These are phyloP conservation scores for Sebastes umbrosus DNA, from an alignment of 2,797 vertebrate genomes.

Conservation along the genomic window DNA sequence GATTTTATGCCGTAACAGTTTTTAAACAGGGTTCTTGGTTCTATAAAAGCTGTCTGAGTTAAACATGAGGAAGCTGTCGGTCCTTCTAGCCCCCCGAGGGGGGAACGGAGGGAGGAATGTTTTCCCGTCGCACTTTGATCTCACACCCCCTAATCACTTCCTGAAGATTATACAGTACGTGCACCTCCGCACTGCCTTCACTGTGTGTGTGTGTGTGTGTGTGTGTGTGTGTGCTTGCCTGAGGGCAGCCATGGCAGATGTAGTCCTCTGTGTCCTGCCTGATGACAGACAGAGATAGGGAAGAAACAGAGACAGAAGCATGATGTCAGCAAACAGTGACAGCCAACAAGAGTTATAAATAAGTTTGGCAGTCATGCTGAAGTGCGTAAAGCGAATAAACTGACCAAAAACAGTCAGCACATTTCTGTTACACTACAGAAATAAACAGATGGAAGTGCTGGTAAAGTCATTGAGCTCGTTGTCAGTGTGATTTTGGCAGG, in stretches of 20 bases:
- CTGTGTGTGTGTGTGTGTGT: not conserved
- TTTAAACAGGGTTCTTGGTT: not conserved
- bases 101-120: conserved; percentile 59
- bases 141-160: conserved; percentile 73
- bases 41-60: not conserved
- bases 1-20: not conserved
- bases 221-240: conserved; percentile 11
- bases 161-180: conserved; percentile 76
- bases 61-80: conserved; percentile 47
- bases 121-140: conserved; percentile 67
- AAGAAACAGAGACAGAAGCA: conserved; percentile 51
- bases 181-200: conserved; percentile 59
- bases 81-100: conserved; percentile 23
- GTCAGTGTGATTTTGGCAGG: conserved; percentile 11
- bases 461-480: not conserved
- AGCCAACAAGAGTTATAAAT: conserved; percentile 26
- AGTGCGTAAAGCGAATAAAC: not conserved
- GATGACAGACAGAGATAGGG: conserved; percentile 71
- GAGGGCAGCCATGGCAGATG: conserved; percentile 50
- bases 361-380: not conserved
- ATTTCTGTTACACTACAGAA: conserved; percentile 7
- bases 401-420: conserved; percentile 10
- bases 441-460: conserved; percentile 12
- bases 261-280: conserved; percentile 35
- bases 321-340: conserved; percentile 57